Conservation (phyloP, 2,888 invertebrate species). For the Zhuqinia jingwanae region DNA sequence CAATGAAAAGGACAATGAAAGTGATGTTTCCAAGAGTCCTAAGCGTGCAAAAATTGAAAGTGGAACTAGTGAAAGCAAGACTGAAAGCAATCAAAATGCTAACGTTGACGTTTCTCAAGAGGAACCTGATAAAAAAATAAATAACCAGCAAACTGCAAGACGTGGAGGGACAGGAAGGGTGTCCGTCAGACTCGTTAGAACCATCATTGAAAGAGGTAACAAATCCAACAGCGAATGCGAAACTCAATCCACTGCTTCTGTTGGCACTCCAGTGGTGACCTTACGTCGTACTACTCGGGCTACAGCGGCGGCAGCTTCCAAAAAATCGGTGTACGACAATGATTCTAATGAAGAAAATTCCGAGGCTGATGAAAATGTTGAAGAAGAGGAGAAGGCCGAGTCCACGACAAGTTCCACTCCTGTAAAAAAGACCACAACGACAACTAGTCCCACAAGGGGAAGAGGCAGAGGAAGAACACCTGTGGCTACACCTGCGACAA, state of each 20-base stretch:
- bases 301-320: background rate
- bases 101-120: background rate
- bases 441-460: too few species aligned
- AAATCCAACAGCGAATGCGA: too few species aligned
- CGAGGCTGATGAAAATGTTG: background rate
- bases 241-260: background rate
- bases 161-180: too few species aligned
- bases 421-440: too few species aligned
- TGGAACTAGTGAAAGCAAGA: background rate
- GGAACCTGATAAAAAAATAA: background rate
- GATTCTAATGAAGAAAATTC: too few species aligned
- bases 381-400: background rate
- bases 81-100: background rate
- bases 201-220: too few species aligned
- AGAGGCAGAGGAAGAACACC: background rate
- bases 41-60: background rate
- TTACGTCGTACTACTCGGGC: background rate
- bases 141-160: background rate
- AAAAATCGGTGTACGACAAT: too few species aligned
- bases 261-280: background rate
- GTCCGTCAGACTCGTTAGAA: too few species aligned
- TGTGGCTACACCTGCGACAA: background rate
- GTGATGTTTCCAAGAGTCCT: background rate
- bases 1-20: background rate
- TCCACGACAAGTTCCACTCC: too few species aligned